phyloP scores from a whole-genome alignment of 2,113 vertebrate species.

The Echinops telfairi region DNA sequence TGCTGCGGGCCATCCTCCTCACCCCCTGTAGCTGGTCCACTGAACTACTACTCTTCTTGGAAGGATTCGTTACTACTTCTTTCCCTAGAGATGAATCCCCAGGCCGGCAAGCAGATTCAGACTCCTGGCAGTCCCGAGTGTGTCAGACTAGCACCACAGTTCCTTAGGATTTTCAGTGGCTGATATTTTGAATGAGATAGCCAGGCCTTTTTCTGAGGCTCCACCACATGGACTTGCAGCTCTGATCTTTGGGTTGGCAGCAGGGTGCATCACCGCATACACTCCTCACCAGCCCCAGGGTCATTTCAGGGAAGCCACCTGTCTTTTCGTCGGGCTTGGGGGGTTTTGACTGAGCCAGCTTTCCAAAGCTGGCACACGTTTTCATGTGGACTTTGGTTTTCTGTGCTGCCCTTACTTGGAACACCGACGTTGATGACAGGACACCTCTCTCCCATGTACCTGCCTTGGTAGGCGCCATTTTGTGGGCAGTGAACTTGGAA shows the following conservation, averaged over 20 bases:
- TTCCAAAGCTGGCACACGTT: neutral
- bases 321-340: neutral
- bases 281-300: neutral
- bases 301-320: accelerated
- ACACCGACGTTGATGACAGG: accelerated
- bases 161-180: neutral
- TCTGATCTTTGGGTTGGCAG: neutral
- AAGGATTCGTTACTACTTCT: neutral
- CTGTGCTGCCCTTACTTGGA: neutral
- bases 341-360: too few relatives aligned
- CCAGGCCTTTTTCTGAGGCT: neutral
- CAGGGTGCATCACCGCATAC: neutral
- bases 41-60: neutral
- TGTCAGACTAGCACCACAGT: neutral
- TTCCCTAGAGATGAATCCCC: neutral
- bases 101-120: neutral
- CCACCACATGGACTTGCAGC: neutral
- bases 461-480: neutral
- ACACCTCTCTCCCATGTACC: neutral
- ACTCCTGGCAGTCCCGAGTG: neutral
- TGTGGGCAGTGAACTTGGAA: neutral
- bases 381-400: neutral
- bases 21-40: accelerated
- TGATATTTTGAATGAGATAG: neutral
- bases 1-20: accelerated